A percentile compares a stretch with the other conserved stretches of the same genome.
Conservation (phyloP, 2,888 invertebrate genomes). For the Campoplex nolae region DNA sequence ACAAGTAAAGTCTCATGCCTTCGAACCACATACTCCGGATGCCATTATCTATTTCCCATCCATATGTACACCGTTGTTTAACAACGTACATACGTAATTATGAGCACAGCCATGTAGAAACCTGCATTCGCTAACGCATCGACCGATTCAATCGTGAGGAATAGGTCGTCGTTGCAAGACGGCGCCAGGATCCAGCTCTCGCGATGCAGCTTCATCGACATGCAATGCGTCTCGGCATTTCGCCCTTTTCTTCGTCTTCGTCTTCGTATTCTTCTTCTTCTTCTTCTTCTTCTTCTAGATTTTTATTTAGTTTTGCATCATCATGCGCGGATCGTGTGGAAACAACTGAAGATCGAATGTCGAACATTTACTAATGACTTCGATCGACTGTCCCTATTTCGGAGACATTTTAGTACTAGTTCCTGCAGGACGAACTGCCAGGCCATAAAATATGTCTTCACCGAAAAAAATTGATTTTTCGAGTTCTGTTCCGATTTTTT, state of each 20-base stretch:
- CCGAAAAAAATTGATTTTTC: too few species aligned
- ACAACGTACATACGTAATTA: conserved; percentile 22
- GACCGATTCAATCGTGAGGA: conserved; percentile 78
- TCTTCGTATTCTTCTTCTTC: conserved; percentile 61
- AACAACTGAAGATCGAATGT: background rate
- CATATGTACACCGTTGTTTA: conserved; percentile 1
- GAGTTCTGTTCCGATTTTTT: too few species aligned
- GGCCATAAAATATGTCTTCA: background rate
- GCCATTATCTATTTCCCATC: conserved; percentile 43
- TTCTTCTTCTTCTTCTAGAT: conserved; percentile 60
- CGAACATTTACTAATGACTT: background rate
- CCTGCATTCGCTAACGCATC: conserved; percentile 48
- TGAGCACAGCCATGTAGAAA: conserved; percentile 3
- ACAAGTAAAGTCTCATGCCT: conserved; percentile 7
- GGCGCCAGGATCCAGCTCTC: conserved; percentile 76
- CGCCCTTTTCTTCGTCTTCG: conserved; percentile 63
- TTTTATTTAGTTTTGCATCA: background rate
- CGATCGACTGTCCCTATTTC: background rate
- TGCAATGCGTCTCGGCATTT: conserved; percentile 71
- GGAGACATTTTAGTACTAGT: too few species aligned
- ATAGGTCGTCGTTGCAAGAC: conserved; percentile 73
- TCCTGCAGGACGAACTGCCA: background rate
- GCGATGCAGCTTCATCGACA: conserved; percentile 1
- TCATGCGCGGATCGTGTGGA: background rate
- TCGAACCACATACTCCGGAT: conserved; percentile 26